Conservation (phyloP, 2,113 vertebrate species). For the Phalacrocorax aristotelis region DNA sequence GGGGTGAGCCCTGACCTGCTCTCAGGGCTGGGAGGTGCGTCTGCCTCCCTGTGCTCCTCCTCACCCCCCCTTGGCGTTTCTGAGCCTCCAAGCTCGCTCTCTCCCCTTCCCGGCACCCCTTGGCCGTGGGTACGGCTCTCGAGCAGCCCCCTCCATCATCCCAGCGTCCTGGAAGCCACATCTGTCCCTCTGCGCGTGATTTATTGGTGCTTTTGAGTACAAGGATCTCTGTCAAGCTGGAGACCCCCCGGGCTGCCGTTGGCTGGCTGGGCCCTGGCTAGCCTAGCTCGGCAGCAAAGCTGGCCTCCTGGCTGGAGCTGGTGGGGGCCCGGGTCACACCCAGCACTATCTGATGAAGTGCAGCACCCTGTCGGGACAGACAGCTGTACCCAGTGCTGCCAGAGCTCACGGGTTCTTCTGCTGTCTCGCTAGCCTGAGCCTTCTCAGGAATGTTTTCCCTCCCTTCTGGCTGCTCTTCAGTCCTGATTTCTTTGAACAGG, state of each 20-base stretch:
- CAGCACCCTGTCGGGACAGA: background rate
- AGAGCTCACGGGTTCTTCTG: background rate
- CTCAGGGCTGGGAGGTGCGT: background rate
- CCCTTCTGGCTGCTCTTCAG: background rate
- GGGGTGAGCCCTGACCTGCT: background rate
- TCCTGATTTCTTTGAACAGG: background rate
- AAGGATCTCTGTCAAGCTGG: background rate
- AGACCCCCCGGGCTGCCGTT: background rate
- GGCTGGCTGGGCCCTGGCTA: background rate
- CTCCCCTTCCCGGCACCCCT: background rate
- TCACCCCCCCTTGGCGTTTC: background rate
- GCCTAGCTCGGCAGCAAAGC: background rate
- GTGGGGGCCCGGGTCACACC: background rate
- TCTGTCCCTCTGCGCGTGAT: background rate
- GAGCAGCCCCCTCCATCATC: background rate
- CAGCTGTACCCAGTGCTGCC: accelerated
- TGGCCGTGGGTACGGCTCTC: accelerated
- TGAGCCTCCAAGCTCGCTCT: background rate
- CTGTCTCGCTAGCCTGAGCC: background rate
- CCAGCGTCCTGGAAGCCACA: background rate
- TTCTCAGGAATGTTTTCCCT: background rate
- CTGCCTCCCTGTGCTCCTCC: background rate
- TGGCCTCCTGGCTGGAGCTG: background rate
- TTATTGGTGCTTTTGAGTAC: background rate
- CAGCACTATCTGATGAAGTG: background rate